Evolutionary conservation across 1,140 invertebrate species (phyloP), one percentile per base, ranked within the genome.

Genomic region (Drosophila parvula): DNA sequence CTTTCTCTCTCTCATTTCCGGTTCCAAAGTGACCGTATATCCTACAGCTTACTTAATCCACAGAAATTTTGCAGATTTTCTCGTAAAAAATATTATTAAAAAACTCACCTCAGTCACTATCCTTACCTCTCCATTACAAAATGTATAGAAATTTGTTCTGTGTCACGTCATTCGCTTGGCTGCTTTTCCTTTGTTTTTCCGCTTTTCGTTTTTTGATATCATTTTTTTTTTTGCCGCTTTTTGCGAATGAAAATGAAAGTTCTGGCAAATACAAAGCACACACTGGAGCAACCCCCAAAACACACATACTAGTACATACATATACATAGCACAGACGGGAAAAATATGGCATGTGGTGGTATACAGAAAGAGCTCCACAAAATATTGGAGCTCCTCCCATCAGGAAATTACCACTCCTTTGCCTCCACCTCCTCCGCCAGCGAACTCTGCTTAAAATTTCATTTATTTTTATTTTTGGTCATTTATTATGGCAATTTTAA

Each of bases 221-320:
- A 2, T 40, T 53, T 30, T 40, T 53, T 48, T 32, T 74, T 30
- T 27, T 43, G 53, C 63, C 47, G 57, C 43, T 64, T 75, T 81
- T 85, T 81, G 59, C 64, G 45, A 71, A 61, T 64, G 84, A 86
- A 86, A 86, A 69, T 64, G 83, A 86, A 86, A 86, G 83, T 86
- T 71, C 69, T 71, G 51, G 58, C 41, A 53, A 43, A 53, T 48
- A 75, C 63, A 76, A 61, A 71, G 22, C 11, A 67, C 60, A 76
- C 47, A 30, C n/a, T 69, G 43, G 45, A 71, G 43, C 78, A 80
- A 80, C 78, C 67, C 79, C 48, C 64, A 65, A 67, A 28, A 59
- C 45, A 63, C 40, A 57, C 18, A 63, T 41, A 65, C 27, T 59
- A 40, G 57, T 32, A 12, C 30, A 16, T 10, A 30, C 10, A 4